Conservation (phyloP, 2,888 invertebrate species). For the Lymantria dispar region DNA sequence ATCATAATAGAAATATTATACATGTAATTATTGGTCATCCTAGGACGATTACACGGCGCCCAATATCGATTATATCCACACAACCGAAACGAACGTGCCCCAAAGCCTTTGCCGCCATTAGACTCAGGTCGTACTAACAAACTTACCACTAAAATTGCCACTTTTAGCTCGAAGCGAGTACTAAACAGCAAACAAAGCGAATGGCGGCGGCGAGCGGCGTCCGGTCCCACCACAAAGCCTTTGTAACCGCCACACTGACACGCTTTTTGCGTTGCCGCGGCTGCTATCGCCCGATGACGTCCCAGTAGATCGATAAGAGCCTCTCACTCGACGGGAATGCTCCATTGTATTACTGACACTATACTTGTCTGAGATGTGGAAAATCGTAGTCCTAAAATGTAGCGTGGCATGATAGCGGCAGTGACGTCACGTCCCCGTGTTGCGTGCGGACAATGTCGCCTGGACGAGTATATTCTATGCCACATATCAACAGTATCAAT, state of each 20-base stretch:
- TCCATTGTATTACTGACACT: slow-evolving; percentile 78
- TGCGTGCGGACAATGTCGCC: slow-evolving; percentile 36
- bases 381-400: slow-evolving; percentile 71
- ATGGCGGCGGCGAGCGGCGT: slow-evolving; percentile 73
- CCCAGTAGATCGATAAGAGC: slow-evolving; percentile 80
- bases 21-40: slow-evolving; percentile 5
- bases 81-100: slow-evolving; percentile 28
- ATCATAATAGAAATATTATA: not conserved
- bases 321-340: slow-evolving; percentile 75
- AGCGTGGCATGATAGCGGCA: slow-evolving; percentile 42
- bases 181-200: slow-evolving; percentile 77
- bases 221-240: slow-evolving; percentile 76
- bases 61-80: slow-evolving; percentile 14
- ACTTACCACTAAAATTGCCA: slow-evolving; percentile 67
- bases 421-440: slow-evolving; percentile 37
- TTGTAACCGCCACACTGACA: slow-evolving; percentile 77
- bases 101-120: slow-evolving; percentile 34
- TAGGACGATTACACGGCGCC: slow-evolving; percentile 5
- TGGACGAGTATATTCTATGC: slow-evolving; percentile 24
- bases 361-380: slow-evolving; percentile 75
- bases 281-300: slow-evolving; percentile 80
- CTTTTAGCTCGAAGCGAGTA: slow-evolving; percentile 65
- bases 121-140: slow-evolving; percentile 36
- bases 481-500: slow-evolving; percentile 26
- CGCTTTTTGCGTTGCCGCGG: slow-evolving; percentile 77